Evolutionary conservation across 1,140 invertebrate genomes (phyloP).

Genomic region (Macrosteles quadrilineatus): DNA sequence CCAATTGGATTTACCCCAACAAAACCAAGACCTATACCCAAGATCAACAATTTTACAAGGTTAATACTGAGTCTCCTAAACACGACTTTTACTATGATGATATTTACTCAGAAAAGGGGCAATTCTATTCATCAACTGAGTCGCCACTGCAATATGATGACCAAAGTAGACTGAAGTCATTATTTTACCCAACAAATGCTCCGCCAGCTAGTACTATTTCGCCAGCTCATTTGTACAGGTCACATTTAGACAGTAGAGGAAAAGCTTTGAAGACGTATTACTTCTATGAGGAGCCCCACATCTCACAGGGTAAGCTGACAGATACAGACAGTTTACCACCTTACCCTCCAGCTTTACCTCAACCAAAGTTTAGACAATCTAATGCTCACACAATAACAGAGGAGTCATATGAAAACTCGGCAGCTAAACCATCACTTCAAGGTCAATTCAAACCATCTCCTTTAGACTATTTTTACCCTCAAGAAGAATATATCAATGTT

Average conservation of each 20-base stretch:
- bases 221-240: slow-evolving; percentile 3
- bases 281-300: slow-evolving; percentile 47
- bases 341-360: background rate
- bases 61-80: background rate
- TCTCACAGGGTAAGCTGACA: slow-evolving; percentile 33
- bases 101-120: slow-evolving; percentile 14
- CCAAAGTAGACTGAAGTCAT: slow-evolving; percentile 6
- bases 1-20: slow-evolving; percentile 24
- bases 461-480: slow-evolving; percentile 26
- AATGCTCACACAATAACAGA: slow-evolving; percentile 27
- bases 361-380: slow-evolving; percentile 22
- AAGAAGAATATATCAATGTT: background rate
- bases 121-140: slow-evolving; percentile 14
- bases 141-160: background rate
- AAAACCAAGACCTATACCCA: slow-evolving; percentile 17
- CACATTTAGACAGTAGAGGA: slow-evolving; percentile 14
- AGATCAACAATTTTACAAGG: slow-evolving; percentile 16
- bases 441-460: slow-evolving; percentile 25
- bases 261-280: slow-evolving; percentile 42
- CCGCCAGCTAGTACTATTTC: slow-evolving; percentile 2
- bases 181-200: slow-evolving; percentile 1
- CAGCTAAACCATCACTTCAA: slow-evolving; percentile 13
- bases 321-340: slow-evolving; percentile 14
- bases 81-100: slow-evolving; percentile 20
- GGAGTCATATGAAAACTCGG: slow-evolving; percentile 22